These are phyloP conservation scores for Enteromius viviparus DNA, from an alignment of 2,797 vertebrate genomes.

Conservation along the genomic window DNA sequence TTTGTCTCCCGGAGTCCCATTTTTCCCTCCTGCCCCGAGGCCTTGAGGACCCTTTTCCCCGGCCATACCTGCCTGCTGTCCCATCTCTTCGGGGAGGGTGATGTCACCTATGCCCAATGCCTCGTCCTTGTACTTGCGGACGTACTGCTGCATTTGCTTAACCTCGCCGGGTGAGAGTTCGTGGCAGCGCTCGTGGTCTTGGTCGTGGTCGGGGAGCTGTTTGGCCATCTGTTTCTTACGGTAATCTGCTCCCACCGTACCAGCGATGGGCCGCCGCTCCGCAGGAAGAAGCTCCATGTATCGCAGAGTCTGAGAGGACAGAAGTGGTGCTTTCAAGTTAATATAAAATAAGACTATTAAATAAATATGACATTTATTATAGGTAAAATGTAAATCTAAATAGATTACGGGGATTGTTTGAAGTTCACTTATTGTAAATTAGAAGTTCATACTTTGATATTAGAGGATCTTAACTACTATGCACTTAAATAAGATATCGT, in stretches of 20 bases:
- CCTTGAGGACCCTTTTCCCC: constrained; percentile 30
- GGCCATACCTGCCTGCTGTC: constrained; percentile 21
- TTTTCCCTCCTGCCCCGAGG: not conserved
- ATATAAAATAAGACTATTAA: not conserved
- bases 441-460: not conserved
- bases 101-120: constrained; percentile 93
- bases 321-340: not conserved
- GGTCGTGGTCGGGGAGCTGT: constrained; percentile 96
- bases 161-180: constrained; percentile 92
- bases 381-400: no score
- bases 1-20: constrained; percentile 68
- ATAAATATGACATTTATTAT: not conserved
- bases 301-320: constrained; percentile 81
- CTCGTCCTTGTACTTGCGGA: constrained; percentile 95
- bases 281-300: constrained; percentile 96
- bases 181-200: constrained; percentile 94
- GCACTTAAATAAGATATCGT: no score
- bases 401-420: not conserved
- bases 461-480: no score
- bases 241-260: constrained; percentile 91
- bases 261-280: constrained; percentile 91
- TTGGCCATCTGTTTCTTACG: constrained; percentile 96
- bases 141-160: constrained; percentile 93
- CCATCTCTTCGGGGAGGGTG: constrained; percentile 86
- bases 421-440: not conserved